A percentile compares a stretch with the other conserved stretches of the same genome.
phyloP scores from a whole-genome alignment of 2,113 vertebrate genomes.

The Python bivittatus region DNA sequence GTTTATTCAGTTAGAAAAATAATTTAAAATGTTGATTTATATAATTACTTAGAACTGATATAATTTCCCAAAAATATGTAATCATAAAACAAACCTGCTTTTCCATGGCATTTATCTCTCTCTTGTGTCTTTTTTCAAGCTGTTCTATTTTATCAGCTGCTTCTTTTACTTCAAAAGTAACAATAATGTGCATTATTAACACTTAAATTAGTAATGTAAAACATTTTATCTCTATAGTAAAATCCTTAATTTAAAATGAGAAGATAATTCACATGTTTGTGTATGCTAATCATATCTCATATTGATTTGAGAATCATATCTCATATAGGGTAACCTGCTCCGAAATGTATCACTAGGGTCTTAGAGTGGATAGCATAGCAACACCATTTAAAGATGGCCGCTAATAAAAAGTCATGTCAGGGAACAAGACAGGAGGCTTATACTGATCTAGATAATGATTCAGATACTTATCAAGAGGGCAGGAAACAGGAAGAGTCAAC shows the following conservation, averaged over 20 bases:
- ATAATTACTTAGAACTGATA: not conserved
- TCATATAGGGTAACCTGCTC: not conserved
- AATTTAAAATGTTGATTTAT: slow-evolving; percentile 3
- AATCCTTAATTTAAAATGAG: not conserved
- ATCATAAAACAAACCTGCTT: slow-evolving; percentile 78
- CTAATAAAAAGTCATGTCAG: not conserved
- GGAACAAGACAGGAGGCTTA: not conserved
- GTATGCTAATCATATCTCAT: not conserved
- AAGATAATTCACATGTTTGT: not conserved
- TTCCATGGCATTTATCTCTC: slow-evolving; percentile 79
- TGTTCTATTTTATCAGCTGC: slow-evolving; percentile 78
- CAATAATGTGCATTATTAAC: slow-evolving; percentile 3
- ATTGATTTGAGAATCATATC: not conserved
- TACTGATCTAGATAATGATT: not conserved
- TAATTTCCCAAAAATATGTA: slow-evolving; percentile 1
- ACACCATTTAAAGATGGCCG: not conserved
- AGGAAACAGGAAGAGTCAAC: too few relatives aligned
- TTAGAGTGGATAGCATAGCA: not conserved
- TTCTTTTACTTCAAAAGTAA: slow-evolving; percentile 82
- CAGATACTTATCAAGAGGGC: too few relatives aligned
- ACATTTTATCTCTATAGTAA: not conserved
- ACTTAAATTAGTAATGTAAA: not conserved
- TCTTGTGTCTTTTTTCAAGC: slow-evolving; percentile 76
- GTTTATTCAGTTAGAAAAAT: not conserved
- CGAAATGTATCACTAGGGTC: not conserved